These are phyloP conservation scores for Branchinecta lynchi DNA, from an alignment of 1,140 invertebrate genomes.

Conservation along the genomic window DNA sequence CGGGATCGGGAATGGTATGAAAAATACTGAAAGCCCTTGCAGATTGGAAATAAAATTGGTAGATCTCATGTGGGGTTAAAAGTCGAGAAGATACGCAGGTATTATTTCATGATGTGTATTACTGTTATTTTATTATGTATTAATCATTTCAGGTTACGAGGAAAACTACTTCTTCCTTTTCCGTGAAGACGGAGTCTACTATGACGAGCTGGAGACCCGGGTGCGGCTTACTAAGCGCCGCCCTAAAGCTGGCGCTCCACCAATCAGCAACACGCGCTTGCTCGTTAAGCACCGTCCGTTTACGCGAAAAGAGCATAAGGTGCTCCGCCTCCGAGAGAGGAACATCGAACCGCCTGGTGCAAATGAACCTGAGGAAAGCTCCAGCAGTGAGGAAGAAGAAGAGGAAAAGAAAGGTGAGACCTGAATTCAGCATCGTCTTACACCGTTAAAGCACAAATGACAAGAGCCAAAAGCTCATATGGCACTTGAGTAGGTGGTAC, in stretches of 20 bases:
- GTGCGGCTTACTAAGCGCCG: slow-evolving; percentile 79
- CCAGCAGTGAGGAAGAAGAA: slow-evolving; percentile 28
- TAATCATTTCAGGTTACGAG: slow-evolving; percentile 45
- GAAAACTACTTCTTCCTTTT: slow-evolving; percentile 97
- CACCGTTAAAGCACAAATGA: too few species aligned
- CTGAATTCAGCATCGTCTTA: too few species aligned
- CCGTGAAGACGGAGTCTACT: slow-evolving; percentile 74
- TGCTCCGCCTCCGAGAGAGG: slow-evolving; percentile 67
- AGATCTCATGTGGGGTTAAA: too few species aligned
- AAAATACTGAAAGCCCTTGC: too few species aligned
- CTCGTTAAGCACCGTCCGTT: slow-evolving; percentile 78
- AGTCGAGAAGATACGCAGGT: too few species aligned
- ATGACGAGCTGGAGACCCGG: slow-evolving; percentile 92
- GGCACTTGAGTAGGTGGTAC: too few species aligned
- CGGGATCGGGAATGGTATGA: too few species aligned
- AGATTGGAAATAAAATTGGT: too few species aligned
- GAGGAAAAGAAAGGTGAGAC: slow-evolving; percentile 7
- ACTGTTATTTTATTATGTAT: too few species aligned
- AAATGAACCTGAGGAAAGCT: slow-evolving; percentile 51
- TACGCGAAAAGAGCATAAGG: slow-evolving; percentile 66
- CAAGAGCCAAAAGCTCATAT: too few species aligned
- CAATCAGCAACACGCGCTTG: slow-evolving; percentile 55
- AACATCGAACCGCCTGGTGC: slow-evolving; percentile 67
- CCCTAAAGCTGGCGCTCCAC: slow-evolving; percentile 35
- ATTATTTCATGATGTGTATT: too few species aligned